A percentile compares a stretch with the other conserved stretches of the same genome.
Evolutionary conservation across 2,888 invertebrate genomes (phyloP).

Genomic region (Nudaria mundana): DNA sequence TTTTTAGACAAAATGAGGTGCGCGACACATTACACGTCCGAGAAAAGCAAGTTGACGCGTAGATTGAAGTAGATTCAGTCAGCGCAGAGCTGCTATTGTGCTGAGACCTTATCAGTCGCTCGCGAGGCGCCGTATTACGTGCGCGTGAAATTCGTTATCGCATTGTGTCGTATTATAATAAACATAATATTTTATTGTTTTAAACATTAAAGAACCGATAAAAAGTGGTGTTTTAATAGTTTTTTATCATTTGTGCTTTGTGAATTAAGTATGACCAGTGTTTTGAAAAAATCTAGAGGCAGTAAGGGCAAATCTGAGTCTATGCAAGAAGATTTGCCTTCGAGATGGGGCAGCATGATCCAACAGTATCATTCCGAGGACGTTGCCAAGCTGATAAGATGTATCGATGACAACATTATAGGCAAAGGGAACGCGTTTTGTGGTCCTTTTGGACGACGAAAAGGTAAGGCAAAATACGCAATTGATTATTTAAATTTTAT

Average conservation of each 20-base stretch:
- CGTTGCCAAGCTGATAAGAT: slow-evolving; percentile 86
- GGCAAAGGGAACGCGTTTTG: slow-evolving; percentile 90
- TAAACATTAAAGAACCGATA: slow-evolving; percentile 14
- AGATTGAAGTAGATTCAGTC: too few relatives aligned
- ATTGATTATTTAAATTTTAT: too few relatives aligned
- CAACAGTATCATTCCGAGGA: slow-evolving; percentile 83
- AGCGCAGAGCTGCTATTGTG: too few relatives aligned
- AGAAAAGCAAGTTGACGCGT: too few relatives aligned
- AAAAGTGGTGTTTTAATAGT: slow-evolving; percentile 29
- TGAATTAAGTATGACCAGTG: slow-evolving; percentile 73
- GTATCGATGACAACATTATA: slow-evolving; percentile 90
- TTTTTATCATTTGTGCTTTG: slow-evolving; percentile 54
- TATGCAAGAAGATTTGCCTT: slow-evolving; percentile 75
- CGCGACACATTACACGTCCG: slow-evolving; percentile 24
- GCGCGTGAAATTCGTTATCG: slow-evolving; percentile 19
- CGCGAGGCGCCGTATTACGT: slow-evolving; percentile 24
- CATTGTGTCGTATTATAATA: background rate
- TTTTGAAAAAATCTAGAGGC: slow-evolving; percentile 74
- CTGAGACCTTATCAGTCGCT: slow-evolving; percentile 17
- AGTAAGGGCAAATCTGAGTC: slow-evolving; percentile 77
- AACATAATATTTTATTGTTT: slow-evolving; percentile 18
- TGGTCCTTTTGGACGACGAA: slow-evolving; percentile 91
- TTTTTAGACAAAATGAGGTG: slow-evolving; percentile 29
- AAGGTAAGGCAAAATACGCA: slow-evolving; percentile 83
- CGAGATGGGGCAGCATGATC: slow-evolving; percentile 61